Evolutionary conservation across 2,888 invertebrate species (phyloP), one percentile per base, ranked within the genome.

Genomic region (Hydraecia micacea): DNA sequence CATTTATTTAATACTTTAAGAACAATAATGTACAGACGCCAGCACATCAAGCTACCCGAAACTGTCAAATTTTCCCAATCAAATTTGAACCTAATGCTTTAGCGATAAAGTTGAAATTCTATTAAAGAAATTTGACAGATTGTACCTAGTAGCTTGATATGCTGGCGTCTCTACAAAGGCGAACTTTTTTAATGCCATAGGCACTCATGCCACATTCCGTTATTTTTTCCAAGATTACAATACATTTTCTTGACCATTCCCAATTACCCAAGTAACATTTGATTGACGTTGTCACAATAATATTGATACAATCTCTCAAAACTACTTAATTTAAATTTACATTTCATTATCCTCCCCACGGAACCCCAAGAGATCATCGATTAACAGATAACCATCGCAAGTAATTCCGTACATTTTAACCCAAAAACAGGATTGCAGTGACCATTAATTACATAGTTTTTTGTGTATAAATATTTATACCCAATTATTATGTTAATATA

Each of bases 401-500:
- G 90, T 91, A 91, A 92, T 93, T 93, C 91, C 91, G 87, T 90
- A 90, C 92, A 91, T 93, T 94, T 92, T 91, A 83, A 89, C 88
- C 91, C 89, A 90, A 90, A 93, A 93, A 92, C 93, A 92, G 90
- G 90, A 91, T 91, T 87, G 90, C 90, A 90, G 81, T 89, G 88
- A 88, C 90, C 91, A 92, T 95, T 94, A 93, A 94, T 94, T 94
- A 94, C 91, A 84, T 85, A 83, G 88, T 85, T 90, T 90, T 79
- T 87, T 81, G 87, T 87, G 86, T 90, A 90, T 90, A 91, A 91
- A 91, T 91, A 92, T 91, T 91, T 90, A 89, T 90, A 65, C 46
- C 80, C 74, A 86, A 80, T 91, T 89, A 91, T 88, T 92, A 95
- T 94, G 93, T 81, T 93, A 95, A 96, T 94, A 81, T 92, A 96